Evolutionary conservation across 2,797 vertebrate genomes (phyloP).

Genomic region (Enteromius afrohamiltoni): DNA sequence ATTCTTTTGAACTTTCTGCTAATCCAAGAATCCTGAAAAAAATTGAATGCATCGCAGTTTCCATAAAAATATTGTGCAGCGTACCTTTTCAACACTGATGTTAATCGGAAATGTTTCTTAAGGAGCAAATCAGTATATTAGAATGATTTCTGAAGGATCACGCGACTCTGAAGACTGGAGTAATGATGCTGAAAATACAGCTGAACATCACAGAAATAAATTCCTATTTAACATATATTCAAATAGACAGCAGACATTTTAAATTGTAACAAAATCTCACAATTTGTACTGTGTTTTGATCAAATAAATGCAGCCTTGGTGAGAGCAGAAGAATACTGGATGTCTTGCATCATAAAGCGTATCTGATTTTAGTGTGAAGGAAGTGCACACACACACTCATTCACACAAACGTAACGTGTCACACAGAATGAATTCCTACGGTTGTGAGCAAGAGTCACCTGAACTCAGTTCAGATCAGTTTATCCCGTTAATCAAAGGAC

Average conservation of each 20-base stretch:
- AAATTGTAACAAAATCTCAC: not conserved
- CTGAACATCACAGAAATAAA: not conserved
- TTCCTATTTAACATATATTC: not conserved
- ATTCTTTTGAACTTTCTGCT: too few species aligned
- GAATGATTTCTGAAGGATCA: not conserved
- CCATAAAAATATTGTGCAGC: not conserved
- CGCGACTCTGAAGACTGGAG: not conserved
- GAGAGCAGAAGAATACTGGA: not conserved
- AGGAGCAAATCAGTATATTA: not conserved
- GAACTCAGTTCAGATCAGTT: not conserved
- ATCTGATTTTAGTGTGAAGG: not conserved
- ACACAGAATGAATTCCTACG: not conserved
- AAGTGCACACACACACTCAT: not conserved
- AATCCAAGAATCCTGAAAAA: too few species aligned
- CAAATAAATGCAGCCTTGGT: not conserved
- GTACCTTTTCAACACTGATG: not conserved
- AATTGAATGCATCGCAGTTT: too few species aligned
- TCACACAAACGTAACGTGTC: not conserved
- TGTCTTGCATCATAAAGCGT: not conserved
- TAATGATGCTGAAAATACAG: not conserved
- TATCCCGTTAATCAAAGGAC: not conserved
- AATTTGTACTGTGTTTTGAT: not conserved
- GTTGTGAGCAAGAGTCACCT: not conserved
- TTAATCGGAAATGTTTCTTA: not conserved
- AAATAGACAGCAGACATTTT: not conserved